These are phyloP conservation scores for Tetramorium bicarinatum DNA, from an alignment of 2,888 invertebrate genomes.

Conservation along the genomic window DNA sequence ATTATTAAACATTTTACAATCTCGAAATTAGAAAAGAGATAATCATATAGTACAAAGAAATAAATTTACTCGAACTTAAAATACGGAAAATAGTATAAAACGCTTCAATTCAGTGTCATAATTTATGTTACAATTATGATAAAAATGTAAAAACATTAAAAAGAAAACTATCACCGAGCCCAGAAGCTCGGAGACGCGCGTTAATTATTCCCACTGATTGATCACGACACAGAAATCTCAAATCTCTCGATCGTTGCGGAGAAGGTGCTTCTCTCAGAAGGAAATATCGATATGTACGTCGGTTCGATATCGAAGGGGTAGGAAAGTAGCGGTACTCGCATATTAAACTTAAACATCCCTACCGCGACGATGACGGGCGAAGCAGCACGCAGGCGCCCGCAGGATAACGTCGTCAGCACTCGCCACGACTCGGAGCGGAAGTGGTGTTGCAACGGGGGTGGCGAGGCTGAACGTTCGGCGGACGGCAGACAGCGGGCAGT, in stretches of 20 bases:
- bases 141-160: not conserved
- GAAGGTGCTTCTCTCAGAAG: not conserved
- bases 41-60: not conserved
- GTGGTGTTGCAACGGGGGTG: slow-evolving; percentile 51
- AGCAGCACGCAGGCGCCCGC: slow-evolving; percentile 68
- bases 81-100: not conserved
- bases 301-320: slow-evolving; percentile 5
- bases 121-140: not conserved
- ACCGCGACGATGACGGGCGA: slow-evolving; percentile 52
- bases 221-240: slow-evolving; percentile 6
- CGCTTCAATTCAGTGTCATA: not conserved
- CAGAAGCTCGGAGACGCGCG: not conserved
- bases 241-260: not conserved
- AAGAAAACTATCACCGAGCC: not conserved
- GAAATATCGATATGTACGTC: slow-evolving; percentile 11
- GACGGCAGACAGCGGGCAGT: slow-evolving; percentile 27
- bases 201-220: not conserved
- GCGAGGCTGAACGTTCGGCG: slow-evolving; percentile 16
- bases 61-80: slow-evolving; percentile 2
- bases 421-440: slow-evolving; percentile 61
- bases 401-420: slow-evolving; percentile 58
- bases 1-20: not conserved
- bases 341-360: slow-evolving; percentile 49
- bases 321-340: slow-evolving; percentile 24
- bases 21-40: not conserved